Base-by-base conservation (phyloP, 2,113 vertebrate genomes). In the Aviceda subcristata region DNA sequence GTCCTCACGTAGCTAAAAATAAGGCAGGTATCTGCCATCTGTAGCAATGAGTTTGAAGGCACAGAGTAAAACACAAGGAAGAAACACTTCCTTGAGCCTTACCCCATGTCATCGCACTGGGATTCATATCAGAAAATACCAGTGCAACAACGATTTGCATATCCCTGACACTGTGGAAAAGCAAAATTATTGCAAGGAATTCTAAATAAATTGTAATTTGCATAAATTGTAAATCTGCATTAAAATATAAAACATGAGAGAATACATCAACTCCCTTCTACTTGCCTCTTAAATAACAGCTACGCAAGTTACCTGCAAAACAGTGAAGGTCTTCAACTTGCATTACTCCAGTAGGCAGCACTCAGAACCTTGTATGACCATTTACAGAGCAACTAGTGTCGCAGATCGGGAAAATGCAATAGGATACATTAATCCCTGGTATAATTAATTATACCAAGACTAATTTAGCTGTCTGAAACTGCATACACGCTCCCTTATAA, bases 1-100 rank as follows among this genome's bases (percentile, higher is more conserved):
- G 88, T 94, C 57, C 77, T 94, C 45, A n/a, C 76, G 48, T 20
- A 78, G 77, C 86, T 94, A 95, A 94, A 97, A 97, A 96, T 94
- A 93, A 92, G 73, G 69, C 77, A 94, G 56, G 86, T 69, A 92
- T 87, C 80, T 95, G 92, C 48, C 64, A 91, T 87, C 91, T 87
- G 60, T 12, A 92, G 80, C 80, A 73, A 43, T 7, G 59, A 73
- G 64, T 62, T 68, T 62, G 76, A 92, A 91, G 17, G 41, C 51
- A 68, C 11, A 19, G 51, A 81, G 56, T 51, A 93, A 29, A 76
- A 82, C 20, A 21, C 39, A 64, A 73, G 55, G 55, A 74, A 88
- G 78, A 88, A 74, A 48, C 9, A 17, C 22, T 68, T 84, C 22
- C 68, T 74, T 41, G 39, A 94, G 72, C 39, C 46, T 86, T 84